Base-by-base conservation (phyloP, 2,888 invertebrate species). In the Polymixis lichenea region DNA sequence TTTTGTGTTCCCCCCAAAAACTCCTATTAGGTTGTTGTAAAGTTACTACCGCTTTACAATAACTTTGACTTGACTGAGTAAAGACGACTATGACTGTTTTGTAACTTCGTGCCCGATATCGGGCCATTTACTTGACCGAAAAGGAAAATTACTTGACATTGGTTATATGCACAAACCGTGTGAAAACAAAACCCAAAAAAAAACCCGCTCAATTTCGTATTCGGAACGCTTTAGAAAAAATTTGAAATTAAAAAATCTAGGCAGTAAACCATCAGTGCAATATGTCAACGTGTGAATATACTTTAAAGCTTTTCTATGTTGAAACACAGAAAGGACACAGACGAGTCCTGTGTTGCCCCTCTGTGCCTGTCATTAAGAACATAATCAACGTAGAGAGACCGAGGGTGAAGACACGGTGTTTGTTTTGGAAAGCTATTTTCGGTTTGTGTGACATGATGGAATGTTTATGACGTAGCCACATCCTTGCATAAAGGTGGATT, bases 341-440 rank as follows among this genome's bases (percentile, higher is more conserved):
- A 66, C 72, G 56, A 66, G 28, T 58, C 49, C 61, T 64, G 80
- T 83, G 83, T 69, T 32, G 32, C 56, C 69, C 66, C 72, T 61
- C 65, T 55, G 74, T 75, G 77, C 64, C 65, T 22, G 56, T 58
- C 72, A 84, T 84, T 80, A 84, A 84, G 66, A 84, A 77, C 64
- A 69, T 76, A 83, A 83, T 79, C 80, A 76, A 80, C 73, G 62
- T 38, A 72, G 58, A 61, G 60, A 58, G 58, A 68, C 64, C 28
- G 73, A 72, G 71, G 69, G 51, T 71, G 49, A 62, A 66, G 64
- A 65, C 80, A 75, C 74, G 49, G 81, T 81, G 79, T 73, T 72
- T 65, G 77, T 78, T 81, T 81, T 84, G 78, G 82, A 87, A 87
- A 82, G 75, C 62, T 84, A 86, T 83, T 85, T 82, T 79, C 56